phyloP scores from a whole-genome alignment of 2,888 invertebrate species.

The Epirrita christyi region DNA sequence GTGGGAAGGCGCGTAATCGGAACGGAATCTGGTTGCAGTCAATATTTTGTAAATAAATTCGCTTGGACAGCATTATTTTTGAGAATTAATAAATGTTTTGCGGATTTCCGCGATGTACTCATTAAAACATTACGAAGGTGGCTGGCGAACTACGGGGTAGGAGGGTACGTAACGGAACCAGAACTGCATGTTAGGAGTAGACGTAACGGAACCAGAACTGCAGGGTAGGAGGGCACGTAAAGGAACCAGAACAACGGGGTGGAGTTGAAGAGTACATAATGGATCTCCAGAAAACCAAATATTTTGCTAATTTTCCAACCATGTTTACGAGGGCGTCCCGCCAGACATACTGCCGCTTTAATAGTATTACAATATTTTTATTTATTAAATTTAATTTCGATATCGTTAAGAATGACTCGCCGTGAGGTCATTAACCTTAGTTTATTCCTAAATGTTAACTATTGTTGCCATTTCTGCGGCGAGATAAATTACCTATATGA shows the following conservation, averaged over 20 bases:
- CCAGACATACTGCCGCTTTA: conserved; percentile 51
- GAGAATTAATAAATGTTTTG: conserved; percentile 17
- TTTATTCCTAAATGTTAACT: conserved; percentile 26
- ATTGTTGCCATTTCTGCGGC: conserved; percentile 29
- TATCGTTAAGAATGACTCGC: conserved; percentile 47
- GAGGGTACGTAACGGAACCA: too few species aligned
- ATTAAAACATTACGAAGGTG: conserved; percentile 9
- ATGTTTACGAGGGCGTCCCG: conserved; percentile 49
- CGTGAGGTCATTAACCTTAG: conserved; percentile 44
- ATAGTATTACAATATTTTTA: conserved; percentile 57
- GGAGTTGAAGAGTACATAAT: conserved; percentile 3
- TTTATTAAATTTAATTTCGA: conserved; percentile 52
- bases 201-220: background rate
- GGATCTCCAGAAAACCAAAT: conserved; percentile 15
- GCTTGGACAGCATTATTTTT: conserved; percentile 29
- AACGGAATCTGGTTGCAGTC: conserved; percentile 39
- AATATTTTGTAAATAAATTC: conserved; percentile 35
- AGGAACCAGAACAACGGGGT: too few species aligned
- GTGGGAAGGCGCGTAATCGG: conserved; percentile 31
- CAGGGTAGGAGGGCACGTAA: too few species aligned
- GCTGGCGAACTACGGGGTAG: background rate
- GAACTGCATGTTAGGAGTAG: background rate
- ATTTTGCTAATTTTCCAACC: conserved; percentile 25
- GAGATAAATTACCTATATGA: conserved; percentile 45
- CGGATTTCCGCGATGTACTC: conserved; percentile 19